These are phyloP conservation scores for Ceyx melanurus DNA, from an alignment of 2,113 vertebrate genomes.

Conservation along the genomic window DNA sequence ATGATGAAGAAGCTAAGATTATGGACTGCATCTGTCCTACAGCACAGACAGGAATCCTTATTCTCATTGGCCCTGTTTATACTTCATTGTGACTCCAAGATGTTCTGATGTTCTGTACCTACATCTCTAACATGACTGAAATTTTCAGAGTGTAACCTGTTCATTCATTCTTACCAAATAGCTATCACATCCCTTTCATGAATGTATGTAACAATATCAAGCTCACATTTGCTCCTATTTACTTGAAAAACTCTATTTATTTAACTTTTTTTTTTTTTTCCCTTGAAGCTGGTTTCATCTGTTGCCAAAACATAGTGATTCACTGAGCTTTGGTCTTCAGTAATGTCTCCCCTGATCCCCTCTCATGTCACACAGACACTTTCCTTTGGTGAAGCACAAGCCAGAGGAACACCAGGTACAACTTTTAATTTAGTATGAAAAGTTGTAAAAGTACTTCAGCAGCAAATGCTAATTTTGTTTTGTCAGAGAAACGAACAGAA, in stretches of 20 bases:
- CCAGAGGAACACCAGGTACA: neutral
- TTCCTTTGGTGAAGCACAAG: neutral
- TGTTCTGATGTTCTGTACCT: neutral
- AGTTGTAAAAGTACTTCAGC: neutral
- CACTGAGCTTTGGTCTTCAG: neutral
- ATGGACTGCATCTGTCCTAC: neutral
- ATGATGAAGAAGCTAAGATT: neutral
- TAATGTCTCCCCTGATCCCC: neutral
- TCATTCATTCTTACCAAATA: neutral
- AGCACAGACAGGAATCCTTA: neutral
- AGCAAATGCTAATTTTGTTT: conserved; percentile 10
- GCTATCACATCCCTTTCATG: neutral
- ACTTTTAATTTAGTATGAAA: neutral
- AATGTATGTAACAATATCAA: neutral
- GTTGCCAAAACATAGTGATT: neutral
- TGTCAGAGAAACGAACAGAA: conserved; percentile 5
- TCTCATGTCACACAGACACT: neutral
- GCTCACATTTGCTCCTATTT: neutral
- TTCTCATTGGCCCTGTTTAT: neutral
- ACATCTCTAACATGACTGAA: neutral
- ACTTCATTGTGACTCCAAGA: neutral
- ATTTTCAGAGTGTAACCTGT: neutral
- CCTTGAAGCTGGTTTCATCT: neutral
- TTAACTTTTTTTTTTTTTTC: neutral
- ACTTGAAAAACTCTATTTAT: neutral